Percentiles rank a stretch among this genome's conserved stretches.
Evolutionary conservation across 2,888 invertebrate genomes (phyloP).

Genomic region (Himalopsyche anomala): DNA sequence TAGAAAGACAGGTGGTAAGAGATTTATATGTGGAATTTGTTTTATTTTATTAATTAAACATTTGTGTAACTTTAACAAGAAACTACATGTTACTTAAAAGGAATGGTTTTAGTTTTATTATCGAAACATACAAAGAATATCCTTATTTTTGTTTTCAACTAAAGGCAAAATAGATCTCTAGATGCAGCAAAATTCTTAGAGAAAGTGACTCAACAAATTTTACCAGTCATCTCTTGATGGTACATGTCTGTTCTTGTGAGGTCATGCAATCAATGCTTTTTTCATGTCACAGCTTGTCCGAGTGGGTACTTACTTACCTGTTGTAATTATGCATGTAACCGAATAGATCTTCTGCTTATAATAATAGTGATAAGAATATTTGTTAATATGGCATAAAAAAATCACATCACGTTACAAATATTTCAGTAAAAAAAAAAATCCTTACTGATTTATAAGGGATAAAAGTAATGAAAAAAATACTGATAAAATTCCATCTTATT

Average conservation of each 20-base stretch:
- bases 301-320: conserved; percentile 1
- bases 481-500: no score
- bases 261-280: conserved; percentile 37
- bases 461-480: conserved; percentile 62
- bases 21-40: no score
- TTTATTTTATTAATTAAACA: no score
- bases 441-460: conserved; percentile 44
- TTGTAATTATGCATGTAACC: neutral
- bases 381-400: conserved; percentile 3
- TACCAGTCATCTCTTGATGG: neutral
- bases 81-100: no score
- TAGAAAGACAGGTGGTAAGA: no score
- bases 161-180: no score
- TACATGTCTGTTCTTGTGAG: conserved; percentile 40
- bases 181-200: neutral
- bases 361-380: conserved; percentile 32
- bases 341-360: neutral
- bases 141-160: no score
- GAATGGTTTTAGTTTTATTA: no score
- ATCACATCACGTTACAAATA: conserved; percentile 11
- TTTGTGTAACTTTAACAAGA: no score
- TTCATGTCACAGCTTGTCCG: conserved; percentile 19
- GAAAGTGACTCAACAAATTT: conserved; percentile 31
- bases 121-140: no score
- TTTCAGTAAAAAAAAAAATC: conserved; percentile 36